phyloP scores from a whole-genome alignment of 2,113 vertebrate genomes.

The Dromiciops gliroides region DNA sequence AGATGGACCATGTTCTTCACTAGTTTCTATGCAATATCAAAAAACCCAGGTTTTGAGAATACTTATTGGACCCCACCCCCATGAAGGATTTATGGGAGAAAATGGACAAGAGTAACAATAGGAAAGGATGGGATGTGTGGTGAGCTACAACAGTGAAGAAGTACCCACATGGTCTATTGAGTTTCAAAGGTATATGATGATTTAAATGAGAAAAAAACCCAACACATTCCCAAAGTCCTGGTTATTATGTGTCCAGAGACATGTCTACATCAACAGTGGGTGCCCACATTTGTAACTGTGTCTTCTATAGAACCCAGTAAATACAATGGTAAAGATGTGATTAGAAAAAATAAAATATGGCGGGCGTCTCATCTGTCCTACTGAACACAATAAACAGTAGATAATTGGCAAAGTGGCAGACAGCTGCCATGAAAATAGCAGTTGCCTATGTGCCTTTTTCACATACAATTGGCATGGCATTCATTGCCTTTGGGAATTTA shows the following conservation, averaged over 20 bases:
- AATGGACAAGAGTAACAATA: background rate
- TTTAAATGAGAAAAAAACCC: background rate
- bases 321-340: background rate
- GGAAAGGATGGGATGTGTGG: background rate
- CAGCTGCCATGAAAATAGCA: constrained; percentile 3
- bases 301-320: background rate
- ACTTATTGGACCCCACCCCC: background rate
- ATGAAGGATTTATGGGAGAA: background rate
- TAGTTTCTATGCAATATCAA: background rate
- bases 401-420: background rate
- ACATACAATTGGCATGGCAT: background rate
- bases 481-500: background rate
- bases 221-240: background rate
- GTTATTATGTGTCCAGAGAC: background rate
- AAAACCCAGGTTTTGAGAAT: background rate
- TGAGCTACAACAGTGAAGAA: background rate
- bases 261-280: background rate
- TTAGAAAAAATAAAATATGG: background rate
- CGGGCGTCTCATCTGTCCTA: background rate
- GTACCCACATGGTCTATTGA: background rate
- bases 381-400: background rate
- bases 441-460: constrained; percentile 5
- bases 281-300: background rate
- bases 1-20: background rate
- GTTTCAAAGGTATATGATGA: background rate